These are phyloP conservation scores for Oreonectes daqikongensis DNA, from an alignment of 2,797 vertebrate genomes.

Conservation along the genomic window DNA sequence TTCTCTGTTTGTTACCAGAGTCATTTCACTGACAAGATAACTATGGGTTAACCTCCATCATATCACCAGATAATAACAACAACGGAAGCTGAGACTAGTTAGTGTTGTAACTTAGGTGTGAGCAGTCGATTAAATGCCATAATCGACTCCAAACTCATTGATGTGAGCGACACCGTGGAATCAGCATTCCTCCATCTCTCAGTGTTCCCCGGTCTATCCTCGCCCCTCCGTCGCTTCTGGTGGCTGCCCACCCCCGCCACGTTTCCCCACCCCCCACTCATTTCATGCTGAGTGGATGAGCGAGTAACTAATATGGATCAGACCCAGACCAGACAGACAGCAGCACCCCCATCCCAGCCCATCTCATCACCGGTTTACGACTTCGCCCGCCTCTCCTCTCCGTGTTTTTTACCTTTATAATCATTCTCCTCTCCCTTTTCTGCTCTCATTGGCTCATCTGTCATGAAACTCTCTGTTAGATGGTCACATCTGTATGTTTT, in stretches of 20 bases:
- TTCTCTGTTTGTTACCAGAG: not conserved
- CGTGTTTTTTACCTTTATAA: conserved; percentile 29
- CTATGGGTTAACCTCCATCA: not conserved
- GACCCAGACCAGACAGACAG: conserved; percentile 60
- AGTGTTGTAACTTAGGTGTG: not conserved
- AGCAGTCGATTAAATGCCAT: not conserved
- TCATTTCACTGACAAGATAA: not conserved
- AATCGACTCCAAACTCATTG: conserved; percentile 8
- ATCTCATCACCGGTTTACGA: conserved; percentile 42
- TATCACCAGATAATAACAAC: not conserved
- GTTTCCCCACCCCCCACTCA: conserved; percentile 57
- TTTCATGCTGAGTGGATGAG: conserved; percentile 49
- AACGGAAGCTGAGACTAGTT: not conserved
- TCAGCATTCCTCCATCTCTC: conserved; percentile 44
- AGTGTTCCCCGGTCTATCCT: conserved; percentile 19
- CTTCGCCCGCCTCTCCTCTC: conserved; percentile 42
- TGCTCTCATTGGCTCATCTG: not conserved
- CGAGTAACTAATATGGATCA: conserved; percentile 60
- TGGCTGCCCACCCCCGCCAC: conserved; percentile 26
- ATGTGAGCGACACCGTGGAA: conserved; percentile 26
- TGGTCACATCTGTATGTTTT: conserved; percentile 7
- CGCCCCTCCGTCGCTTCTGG: conserved; percentile 8
- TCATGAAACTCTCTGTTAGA: not conserved
- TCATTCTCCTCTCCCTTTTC: conserved; percentile 13
- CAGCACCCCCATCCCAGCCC: conserved; percentile 48